Evolutionary conservation across 2,888 invertebrate genomes (phyloP).

Genomic region (Limnephilus lunatus): DNA sequence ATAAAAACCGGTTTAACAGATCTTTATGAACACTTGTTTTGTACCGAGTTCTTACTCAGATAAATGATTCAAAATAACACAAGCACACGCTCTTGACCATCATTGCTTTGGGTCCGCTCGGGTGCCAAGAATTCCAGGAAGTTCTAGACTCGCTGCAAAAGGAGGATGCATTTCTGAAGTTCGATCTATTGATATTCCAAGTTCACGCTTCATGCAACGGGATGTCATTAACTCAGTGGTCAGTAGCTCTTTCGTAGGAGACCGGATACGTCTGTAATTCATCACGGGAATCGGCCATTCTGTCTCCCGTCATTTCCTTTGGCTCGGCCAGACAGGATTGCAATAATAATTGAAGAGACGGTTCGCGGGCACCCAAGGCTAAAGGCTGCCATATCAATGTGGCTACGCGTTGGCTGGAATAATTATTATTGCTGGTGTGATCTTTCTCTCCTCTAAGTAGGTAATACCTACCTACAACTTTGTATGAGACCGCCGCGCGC

Average conservation of each 20-base stretch:
- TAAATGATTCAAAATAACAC: not conserved
- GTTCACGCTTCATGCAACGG: not conserved
- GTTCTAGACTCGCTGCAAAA: not conserved
- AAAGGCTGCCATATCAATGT: not conserved
- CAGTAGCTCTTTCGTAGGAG: not conserved
- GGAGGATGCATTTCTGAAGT: constrained; percentile 3
- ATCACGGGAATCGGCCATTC: not conserved
- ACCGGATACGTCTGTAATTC: constrained; percentile 40
- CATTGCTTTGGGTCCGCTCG: not conserved
- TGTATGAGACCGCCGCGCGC: not conserved
- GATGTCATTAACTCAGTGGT: not conserved
- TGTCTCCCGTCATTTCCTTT: not conserved
- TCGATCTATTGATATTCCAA: not conserved
- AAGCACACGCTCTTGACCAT: constrained; percentile 5
- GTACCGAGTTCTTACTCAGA: not conserved
- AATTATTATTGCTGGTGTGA: not conserved
- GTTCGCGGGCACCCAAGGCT: not conserved
- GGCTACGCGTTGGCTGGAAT: not conserved
- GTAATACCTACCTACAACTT: not conserved
- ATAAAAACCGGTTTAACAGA: not conserved
- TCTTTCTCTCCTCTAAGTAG: not conserved
- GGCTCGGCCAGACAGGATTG: not conserved
- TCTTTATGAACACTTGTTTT: not conserved
- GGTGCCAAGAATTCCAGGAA: constrained; percentile 40
- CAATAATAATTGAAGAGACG: not conserved